Percentiles rank a stretch among this genome's conserved stretches.
Conservation (phyloP, 2,797 vertebrate genomes). For the Apogon talboti region DNA sequence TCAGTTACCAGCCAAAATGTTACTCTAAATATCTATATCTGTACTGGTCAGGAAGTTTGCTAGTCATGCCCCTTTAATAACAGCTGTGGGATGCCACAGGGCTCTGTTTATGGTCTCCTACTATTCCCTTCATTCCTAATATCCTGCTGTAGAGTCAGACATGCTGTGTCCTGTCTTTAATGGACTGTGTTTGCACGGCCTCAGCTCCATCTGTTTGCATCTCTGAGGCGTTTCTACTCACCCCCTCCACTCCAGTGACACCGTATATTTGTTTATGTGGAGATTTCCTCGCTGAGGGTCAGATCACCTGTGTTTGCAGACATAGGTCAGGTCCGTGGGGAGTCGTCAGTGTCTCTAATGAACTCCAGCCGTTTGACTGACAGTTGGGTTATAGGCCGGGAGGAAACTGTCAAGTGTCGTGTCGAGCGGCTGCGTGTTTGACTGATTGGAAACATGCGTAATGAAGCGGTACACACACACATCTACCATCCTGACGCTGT, state of each 20-base stretch:
- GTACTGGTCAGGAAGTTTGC: no score
- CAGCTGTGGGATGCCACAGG: slow-evolving; percentile 6
- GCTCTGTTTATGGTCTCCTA: slow-evolving; percentile 17
- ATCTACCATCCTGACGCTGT: slow-evolving; percentile 23
- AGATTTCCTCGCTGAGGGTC: slow-evolving; percentile 59
- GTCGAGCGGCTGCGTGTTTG: slow-evolving; percentile 53
- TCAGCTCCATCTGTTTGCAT: slow-evolving; percentile 42
- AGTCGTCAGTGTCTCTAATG: slow-evolving; percentile 76
- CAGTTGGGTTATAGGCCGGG: slow-evolving; percentile 66
- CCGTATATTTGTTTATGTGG: slow-evolving; percentile 51
- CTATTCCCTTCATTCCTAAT: no score
- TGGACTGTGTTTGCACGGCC: slow-evolving; percentile 22
- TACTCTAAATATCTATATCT: no score
- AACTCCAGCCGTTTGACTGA: slow-evolving; percentile 77
- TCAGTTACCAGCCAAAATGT: no score
- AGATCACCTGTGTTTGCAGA: slow-evolving; percentile 67
- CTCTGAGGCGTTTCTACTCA: slow-evolving; percentile 27
- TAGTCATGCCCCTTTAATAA: no score
- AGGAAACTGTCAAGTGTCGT: slow-evolving; percentile 59
- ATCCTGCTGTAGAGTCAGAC: no score
- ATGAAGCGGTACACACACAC: slow-evolving; percentile 59
- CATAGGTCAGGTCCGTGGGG: slow-evolving; percentile 69
- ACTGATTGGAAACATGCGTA: slow-evolving; percentile 77
- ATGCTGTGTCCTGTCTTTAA: no score
- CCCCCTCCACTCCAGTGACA: slow-evolving; percentile 23